These are phyloP conservation scores for Galerucella nymphaeae DNA, from an alignment of 2,888 invertebrate species.

Conservation along the genomic window DNA sequence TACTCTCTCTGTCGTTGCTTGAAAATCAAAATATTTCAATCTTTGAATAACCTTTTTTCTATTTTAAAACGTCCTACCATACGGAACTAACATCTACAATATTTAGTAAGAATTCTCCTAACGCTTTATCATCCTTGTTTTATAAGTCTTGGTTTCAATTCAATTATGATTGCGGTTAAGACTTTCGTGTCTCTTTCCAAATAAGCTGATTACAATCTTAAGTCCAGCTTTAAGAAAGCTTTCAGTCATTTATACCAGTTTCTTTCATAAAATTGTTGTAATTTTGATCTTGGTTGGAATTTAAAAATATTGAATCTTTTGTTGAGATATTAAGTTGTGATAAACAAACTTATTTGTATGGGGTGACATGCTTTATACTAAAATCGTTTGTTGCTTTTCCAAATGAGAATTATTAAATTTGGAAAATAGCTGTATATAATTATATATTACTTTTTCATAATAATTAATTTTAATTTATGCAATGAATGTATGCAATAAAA, in stretches of 20 bases:
- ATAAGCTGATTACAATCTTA: slow-evolving; percentile 19
- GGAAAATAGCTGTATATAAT: too few relatives aligned
- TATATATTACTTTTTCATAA: too few relatives aligned
- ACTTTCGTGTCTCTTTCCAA: slow-evolving; percentile 11
- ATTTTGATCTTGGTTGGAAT: not conserved
- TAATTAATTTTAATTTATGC: too few relatives aligned
- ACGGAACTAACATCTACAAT: not conserved
- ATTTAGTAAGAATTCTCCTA: not conserved
- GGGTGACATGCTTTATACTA: too few relatives aligned
- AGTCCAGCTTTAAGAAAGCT: slow-evolving; percentile 11
- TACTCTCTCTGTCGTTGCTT: too few relatives aligned
- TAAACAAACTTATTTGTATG: too few relatives aligned
- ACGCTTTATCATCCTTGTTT: not conserved
- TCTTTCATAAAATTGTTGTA: slow-evolving; percentile 14
- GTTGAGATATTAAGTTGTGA: too few relatives aligned
- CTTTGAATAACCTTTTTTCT: not conserved
- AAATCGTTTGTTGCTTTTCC: too few relatives aligned
- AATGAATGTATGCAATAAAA: too few relatives aligned
- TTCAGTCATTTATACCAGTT: slow-evolving; percentile 12
- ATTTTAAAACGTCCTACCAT: too few relatives aligned
- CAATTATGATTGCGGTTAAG: slow-evolving; percentile 12
- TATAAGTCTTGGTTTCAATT: not conserved
- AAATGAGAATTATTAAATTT: too few relatives aligned
- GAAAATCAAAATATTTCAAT: too few relatives aligned
- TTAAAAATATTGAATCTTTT: not conserved